Base-by-base conservation (phyloP, 2,888 invertebrate genomes). In the Machimus rusticus region DNA sequence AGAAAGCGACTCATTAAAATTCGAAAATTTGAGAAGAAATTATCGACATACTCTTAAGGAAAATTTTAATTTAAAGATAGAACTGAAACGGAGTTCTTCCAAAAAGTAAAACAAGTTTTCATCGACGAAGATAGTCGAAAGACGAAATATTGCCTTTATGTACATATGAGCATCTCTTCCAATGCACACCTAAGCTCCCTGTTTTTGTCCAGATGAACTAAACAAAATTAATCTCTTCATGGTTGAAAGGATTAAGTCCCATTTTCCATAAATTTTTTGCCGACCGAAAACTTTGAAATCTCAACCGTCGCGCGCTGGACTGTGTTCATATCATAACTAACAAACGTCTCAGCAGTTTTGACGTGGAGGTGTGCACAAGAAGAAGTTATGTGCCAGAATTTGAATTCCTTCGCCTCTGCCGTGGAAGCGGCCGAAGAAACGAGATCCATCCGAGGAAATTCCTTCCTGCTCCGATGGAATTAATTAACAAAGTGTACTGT, bases 401-500 rank as follows among this genome's bases (percentile, higher is more conserved):
- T 57, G 34, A 82, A 82, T 82, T 82, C 82, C 76, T 55, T 57
- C 19, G 34, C 34, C 34, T 39, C 66, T 55, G 9, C 37, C 12
- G 85, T 43, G 43, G 74, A 74, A 28, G 28, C n/a, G 57, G 23
- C 5, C n/a, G 2, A 46, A 74, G 84, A 84, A 19, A 66, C 43
- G 23, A 79, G 46, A 19, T 28, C 23, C 23, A 28, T 6, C 28
- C 19, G 14, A 2, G 23, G 66, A 66, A 66, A 66, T 66, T 39
- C 79, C 79, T 31, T 79, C 79, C 46, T 79, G 28, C 46, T 46
- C 0, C 6, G 9, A 19, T 46, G 43, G 85, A 85, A 85, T 85
- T 85, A 85, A 85, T 85, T 85, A 85, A 84, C 46, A 84, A 84
- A 84, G 37, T 66, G 37, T 19, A 37, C 43, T 84, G 82, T 84